phyloP scores from a whole-genome alignment of 2,797 vertebrate species.

The Macrochelys suwanniensis region DNA sequence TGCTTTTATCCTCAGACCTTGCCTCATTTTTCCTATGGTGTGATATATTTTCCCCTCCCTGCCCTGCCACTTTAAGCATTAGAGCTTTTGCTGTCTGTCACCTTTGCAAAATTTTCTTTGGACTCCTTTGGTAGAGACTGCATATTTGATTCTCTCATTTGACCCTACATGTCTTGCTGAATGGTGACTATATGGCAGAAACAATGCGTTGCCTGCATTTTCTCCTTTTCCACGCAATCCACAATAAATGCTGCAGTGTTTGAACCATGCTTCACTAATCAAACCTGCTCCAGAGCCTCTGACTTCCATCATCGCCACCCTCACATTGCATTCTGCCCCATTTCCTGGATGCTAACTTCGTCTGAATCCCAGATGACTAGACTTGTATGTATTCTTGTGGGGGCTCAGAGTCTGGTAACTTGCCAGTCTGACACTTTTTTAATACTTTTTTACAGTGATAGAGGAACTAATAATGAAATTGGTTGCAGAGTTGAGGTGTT shows the following conservation, averaged over 20 bases:
- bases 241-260: background rate
- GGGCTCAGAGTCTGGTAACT: background rate
- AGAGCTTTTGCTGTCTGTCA: background rate
- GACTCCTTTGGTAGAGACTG: background rate
- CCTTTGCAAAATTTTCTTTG: background rate
- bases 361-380: background rate
- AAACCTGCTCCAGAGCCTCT: background rate
- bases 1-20: background rate
- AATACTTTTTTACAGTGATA: background rate
- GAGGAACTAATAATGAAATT: slow-evolving; percentile 7
- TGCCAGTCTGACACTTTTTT: background rate
- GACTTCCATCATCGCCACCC: background rate
- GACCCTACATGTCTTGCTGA: background rate
- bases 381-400: background rate
- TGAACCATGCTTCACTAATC: rapidly evolving
- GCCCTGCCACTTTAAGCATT: background rate
- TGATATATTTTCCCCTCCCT: background rate
- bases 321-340: slow-evolving; percentile 2
- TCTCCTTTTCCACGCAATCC: background rate
- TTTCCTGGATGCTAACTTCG: background rate
- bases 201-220: background rate
- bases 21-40: background rate
- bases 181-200: background rate
- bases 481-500: background rate
- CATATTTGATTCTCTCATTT: background rate